These are phyloP conservation scores for Mesorhabditis sp. DNA, from an alignment of 2,888 invertebrate species.

Conservation along the genomic window DNA sequence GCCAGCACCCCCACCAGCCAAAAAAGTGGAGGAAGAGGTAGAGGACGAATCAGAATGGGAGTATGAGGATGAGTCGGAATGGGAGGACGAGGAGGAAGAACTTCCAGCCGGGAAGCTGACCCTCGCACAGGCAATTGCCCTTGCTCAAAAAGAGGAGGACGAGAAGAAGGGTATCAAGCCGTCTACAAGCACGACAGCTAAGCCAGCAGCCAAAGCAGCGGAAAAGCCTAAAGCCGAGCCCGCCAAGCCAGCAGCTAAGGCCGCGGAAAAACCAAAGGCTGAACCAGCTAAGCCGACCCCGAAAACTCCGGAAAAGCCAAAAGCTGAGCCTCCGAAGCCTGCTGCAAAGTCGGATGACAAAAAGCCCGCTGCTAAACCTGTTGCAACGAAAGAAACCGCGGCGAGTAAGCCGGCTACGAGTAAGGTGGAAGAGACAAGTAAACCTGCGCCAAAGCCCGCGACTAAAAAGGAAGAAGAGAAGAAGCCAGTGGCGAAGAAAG, in stretches of 20 bases:
- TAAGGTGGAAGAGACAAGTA: background rate
- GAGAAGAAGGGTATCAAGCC: background rate
- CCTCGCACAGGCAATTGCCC: background rate
- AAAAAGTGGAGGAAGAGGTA: slow-evolving; percentile 22
- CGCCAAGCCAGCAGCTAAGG: too few species aligned
- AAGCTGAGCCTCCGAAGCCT: too few species aligned
- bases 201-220: background rate
- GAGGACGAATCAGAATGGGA: slow-evolving; percentile 17
- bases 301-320: too few species aligned
- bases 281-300: too few species aligned
- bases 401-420: slow-evolving; percentile 1
- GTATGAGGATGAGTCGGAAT: slow-evolving; percentile 9
- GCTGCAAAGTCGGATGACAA: too few species aligned
- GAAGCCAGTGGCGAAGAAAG: slow-evolving; percentile 8
- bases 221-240: too few species aligned
- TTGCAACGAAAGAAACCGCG: too few species aligned
- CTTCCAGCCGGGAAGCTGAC: background rate
- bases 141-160: slow-evolving; percentile 3
- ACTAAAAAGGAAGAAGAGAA: background rate
- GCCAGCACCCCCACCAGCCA: slow-evolving; percentile 19
- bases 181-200: background rate
- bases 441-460: background rate
- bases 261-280: too few species aligned
- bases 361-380: too few species aligned
- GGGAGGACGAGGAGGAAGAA: slow-evolving; percentile 11